Evolutionary conservation across 2,888 invertebrate genomes (phyloP).

Genomic region (Pteria penguin): DNA sequence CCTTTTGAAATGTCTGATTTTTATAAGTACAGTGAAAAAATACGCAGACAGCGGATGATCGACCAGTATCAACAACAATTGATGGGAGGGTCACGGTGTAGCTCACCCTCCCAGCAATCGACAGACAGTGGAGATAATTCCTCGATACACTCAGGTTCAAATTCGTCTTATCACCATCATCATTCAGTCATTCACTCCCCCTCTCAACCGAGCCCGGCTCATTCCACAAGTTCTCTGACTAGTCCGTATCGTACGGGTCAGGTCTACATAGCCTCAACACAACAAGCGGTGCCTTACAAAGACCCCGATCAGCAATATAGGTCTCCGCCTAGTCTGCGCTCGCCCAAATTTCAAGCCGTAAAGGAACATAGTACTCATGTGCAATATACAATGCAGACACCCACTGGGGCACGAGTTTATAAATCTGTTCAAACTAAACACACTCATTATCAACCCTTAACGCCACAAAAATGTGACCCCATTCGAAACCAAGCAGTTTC

Average conservation of each 20-base stretch:
- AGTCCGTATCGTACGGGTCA: slow-evolving; percentile 47
- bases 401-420: slow-evolving; percentile 46
- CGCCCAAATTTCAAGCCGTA: slow-evolving; percentile 55
- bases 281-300: slow-evolving; percentile 44
- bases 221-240: slow-evolving; percentile 34
- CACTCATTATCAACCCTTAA: slow-evolving; percentile 81
- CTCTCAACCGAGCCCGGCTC: slow-evolving; percentile 39
- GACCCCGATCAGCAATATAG: slow-evolving; percentile 41
- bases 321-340: slow-evolving; percentile 36
- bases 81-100: slow-evolving; percentile 62
- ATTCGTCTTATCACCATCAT: slow-evolving; percentile 46
- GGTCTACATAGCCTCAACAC: slow-evolving; percentile 46
- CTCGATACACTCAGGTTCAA: slow-evolving; percentile 58
- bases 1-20: slow-evolving; percentile 99
- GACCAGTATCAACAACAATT: slow-evolving; percentile 73
- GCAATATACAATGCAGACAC: slow-evolving; percentile 66
- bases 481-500: slow-evolving; percentile 54
- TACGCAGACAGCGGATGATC: slow-evolving; percentile 84
- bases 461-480: slow-evolving; percentile 82
- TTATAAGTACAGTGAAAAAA: slow-evolving; percentile 97
- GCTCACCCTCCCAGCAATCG: slow-evolving; percentile 68
- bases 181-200: slow-evolving; percentile 30
- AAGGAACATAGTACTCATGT: slow-evolving; percentile 59
- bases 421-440: slow-evolving; percentile 63
- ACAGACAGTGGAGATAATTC: slow-evolving; percentile 59